These are phyloP conservation scores for Lucilia sericata DNA, from an alignment of 1,140 invertebrate species.

Conservation along the genomic window DNA sequence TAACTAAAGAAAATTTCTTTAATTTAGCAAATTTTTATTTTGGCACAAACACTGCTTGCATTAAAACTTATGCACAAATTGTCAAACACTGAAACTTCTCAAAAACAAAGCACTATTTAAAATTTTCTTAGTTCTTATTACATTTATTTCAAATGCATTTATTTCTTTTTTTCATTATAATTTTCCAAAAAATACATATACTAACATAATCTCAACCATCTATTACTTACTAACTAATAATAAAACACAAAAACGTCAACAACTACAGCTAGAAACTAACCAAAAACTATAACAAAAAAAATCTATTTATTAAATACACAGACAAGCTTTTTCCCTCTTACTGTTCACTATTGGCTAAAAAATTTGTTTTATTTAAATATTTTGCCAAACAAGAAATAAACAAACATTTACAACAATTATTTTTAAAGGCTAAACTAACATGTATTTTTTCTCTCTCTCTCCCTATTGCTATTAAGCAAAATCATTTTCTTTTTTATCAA, in stretches of 20 bases:
- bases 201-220: neutral
- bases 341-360: neutral
- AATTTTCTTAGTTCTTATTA: no score
- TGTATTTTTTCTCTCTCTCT: neutral
- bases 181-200: no score
- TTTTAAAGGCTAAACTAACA: neutral
- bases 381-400: slow-evolving; percentile 5
- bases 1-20: no score
- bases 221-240: neutral
- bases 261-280: neutral
- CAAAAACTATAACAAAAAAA: neutral
- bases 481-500: neutral
- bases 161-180: no score
- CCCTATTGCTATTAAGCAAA: neutral
- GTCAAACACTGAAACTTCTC: no score
- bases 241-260: neutral
- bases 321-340: slow-evolving; percentile 16
- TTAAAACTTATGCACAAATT: no score
- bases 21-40: no score
- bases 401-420: neutral
- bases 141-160: no score
- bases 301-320: neutral
- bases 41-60: no score
- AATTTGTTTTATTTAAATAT: slow-evolving; percentile 25
- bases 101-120: no score